Percentiles rank a stretch among this genome's conserved stretches.
phyloP scores from a whole-genome alignment of 2,797 vertebrate genomes.

The Chelidonichthys spinosus region DNA sequence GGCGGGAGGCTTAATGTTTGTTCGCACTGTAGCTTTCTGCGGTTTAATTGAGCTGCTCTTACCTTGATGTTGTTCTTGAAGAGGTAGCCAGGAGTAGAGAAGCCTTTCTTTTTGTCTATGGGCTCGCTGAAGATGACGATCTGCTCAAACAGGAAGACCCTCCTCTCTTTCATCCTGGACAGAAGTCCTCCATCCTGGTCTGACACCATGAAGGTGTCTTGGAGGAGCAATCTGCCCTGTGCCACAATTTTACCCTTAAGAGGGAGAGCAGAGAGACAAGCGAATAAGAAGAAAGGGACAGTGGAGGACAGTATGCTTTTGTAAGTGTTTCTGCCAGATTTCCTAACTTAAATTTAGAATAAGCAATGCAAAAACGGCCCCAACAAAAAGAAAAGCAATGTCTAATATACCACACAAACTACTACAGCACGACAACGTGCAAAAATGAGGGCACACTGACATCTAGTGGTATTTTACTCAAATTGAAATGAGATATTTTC shows the following conservation, averaged over 20 bases:
- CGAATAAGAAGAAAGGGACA: background rate
- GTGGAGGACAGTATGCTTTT: background rate
- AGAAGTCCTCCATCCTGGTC: slow-evolving; percentile 94
- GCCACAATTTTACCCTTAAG: slow-evolving; percentile 97
- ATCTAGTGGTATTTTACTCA: slow-evolving; percentile 36
- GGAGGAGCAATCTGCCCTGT: slow-evolving; percentile 95
- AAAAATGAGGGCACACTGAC: slow-evolving; percentile 45
- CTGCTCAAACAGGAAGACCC: slow-evolving; percentile 98
- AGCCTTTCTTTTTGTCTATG: slow-evolving; percentile 98
- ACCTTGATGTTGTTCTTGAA: slow-evolving; percentile 99
- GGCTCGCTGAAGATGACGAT: slow-evolving; percentile 99
- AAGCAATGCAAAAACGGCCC: background rate
- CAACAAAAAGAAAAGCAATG: background rate
- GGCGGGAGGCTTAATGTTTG: background rate
- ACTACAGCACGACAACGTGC: background rate
- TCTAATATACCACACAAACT: background rate
- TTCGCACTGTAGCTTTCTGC: background rate
- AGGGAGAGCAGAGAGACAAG: background rate
- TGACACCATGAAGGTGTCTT: slow-evolving; percentile 97
- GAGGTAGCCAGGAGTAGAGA: slow-evolving; percentile 95
- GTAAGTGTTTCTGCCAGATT: background rate
- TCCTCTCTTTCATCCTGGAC: slow-evolving; percentile 95
- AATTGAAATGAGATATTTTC: slow-evolving; percentile 6
- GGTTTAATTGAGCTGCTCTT: background rate
- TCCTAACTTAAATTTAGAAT: background rate